Evolutionary conservation across 2,888 invertebrate species (phyloP), one percentile per base, ranked within the genome.

Genomic region (Aleiodes leptofemur): DNA sequence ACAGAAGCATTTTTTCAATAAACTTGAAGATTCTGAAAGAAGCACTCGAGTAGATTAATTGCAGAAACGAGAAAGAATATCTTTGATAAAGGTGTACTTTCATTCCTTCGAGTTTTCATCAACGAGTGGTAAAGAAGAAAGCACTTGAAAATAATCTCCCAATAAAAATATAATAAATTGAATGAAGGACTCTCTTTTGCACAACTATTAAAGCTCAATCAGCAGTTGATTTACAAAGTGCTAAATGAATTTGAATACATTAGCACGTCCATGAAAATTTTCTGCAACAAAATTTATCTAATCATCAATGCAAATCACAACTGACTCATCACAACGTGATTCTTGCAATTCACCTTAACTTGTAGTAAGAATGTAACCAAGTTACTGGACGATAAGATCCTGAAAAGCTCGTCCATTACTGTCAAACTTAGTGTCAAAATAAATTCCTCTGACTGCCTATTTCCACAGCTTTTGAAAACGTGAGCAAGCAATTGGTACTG

Each of bases 351-450:
- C 29, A 4, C 31, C 51, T 31, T 66, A 53, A 69, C 34, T 34
- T 34, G 50, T 7, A 55, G 50, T 9, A 50, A 50, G 14, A 51
- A n/a, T 14, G 14, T 51, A 5, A 5, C 5, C 5, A 0, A 2
- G n/a, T 11, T 31, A 73, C 69, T 51, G 56, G 53, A 59, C 68
- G 77, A 78, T 78, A 76, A 78, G 76, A 77, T 75, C 72, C 75
- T 31, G 23, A 55, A 70, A 80, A 80, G 76, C 77, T 77, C 76
- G 75, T 66, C 66, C 70, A 76, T 77, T 80, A 77, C 77, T 76
- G 77, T 77, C 78, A 77, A 76, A 77, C 78, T 79, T 76, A 76
- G 70, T 73, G 78, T 74, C 77, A 69, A 77, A 77, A 78, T 80
- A 77, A 80, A 80, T 78, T 80, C 75, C 73, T 73, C 74, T 14